A percentile compares a stretch with the other conserved stretches of the same genome.
Conservation (phyloP, 92 coral and sea anemone species). For the Heliopora coerulea region DNA sequence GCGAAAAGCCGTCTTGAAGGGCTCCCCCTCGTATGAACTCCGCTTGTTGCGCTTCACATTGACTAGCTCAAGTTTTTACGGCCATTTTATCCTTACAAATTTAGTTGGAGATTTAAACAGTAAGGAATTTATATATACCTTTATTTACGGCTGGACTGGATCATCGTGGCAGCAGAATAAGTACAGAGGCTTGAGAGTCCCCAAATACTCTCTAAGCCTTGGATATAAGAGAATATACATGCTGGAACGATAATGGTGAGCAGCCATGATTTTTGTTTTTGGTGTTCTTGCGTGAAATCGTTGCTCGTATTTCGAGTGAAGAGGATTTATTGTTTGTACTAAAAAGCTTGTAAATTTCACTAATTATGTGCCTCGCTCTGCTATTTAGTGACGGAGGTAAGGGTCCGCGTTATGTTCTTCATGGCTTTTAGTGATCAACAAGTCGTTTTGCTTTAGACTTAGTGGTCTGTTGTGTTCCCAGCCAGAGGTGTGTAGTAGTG, state of each 20-base stretch:
- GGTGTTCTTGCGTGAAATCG: constrained; percentile 54
- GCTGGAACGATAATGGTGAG: constrained; percentile 99
- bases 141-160: constrained; percentile 31
- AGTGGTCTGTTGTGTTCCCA: constrained; percentile 71
- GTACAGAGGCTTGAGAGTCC: constrained; percentile 44
- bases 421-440: constrained; percentile 99
- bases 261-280: constrained; percentile 99
- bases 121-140: constrained; percentile 30
- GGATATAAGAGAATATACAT: constrained; percentile 36
- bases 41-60: constrained; percentile 99
- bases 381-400: constrained; percentile 40
- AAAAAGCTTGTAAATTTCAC: constrained; percentile 31
- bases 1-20: constrained; percentile 73
- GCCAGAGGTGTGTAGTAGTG: constrained; percentile 98
- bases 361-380: constrained; percentile 22
- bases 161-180: constrained; percentile 47
- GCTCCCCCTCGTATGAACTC: constrained; percentile 99
- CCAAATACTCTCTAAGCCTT: constrained; percentile 42
- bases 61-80: constrained; percentile 52
- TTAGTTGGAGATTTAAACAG: constrained; percentile 32
- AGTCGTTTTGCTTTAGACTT: constrained; percentile 85
- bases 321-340: constrained; percentile 3
- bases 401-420: constrained; percentile 44
- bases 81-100: constrained; percentile 41
- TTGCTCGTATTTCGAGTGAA: constrained; percentile 13